These are phyloP conservation scores for Slavum lentiscoides DNA, from an alignment of 2,888 invertebrate genomes.

Conservation along the genomic window DNA sequence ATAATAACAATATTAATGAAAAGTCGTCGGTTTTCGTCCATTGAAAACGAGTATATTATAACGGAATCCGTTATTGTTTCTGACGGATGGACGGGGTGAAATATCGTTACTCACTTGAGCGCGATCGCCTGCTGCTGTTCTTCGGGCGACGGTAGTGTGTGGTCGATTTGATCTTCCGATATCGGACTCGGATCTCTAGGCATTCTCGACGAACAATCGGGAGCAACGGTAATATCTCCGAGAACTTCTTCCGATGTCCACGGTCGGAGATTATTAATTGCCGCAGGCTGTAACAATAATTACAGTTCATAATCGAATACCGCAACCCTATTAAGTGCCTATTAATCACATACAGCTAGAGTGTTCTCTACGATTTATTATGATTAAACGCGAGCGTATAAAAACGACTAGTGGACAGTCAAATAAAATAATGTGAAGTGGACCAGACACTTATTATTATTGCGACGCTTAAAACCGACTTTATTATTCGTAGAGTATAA, in stretches of 20 bases:
- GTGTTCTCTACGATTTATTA: neutral
- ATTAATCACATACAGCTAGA: neutral
- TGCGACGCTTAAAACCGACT: neutral
- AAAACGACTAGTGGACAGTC: neutral
- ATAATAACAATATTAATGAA: neutral
- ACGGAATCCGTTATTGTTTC: neutral
- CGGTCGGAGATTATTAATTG: slow-evolving; percentile 76
- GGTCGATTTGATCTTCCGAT: slow-evolving; percentile 63
- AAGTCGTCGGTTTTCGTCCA: neutral
- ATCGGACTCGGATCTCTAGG: slow-evolving; percentile 57
- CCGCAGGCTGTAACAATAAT: slow-evolving; percentile 70
- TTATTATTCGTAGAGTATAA: neutral
- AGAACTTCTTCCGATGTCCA: slow-evolving; percentile 84
- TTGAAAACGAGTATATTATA: neutral
- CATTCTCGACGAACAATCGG: slow-evolving; percentile 77
- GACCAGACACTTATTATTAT: neutral
- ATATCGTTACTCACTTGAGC: slow-evolving; percentile 68
- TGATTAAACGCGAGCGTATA: neutral
- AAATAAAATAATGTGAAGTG: neutral
- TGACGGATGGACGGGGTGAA: neutral
- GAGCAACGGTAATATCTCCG: slow-evolving; percentile 79
- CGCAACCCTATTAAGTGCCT: neutral
- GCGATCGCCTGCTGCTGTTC: slow-evolving; percentile 83
- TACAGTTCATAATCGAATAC: slow-evolving; percentile 55
- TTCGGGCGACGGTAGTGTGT: slow-evolving; percentile 83